Conservation (phyloP, 2,888 invertebrate species). For the Ormyrus pomaceus region DNA sequence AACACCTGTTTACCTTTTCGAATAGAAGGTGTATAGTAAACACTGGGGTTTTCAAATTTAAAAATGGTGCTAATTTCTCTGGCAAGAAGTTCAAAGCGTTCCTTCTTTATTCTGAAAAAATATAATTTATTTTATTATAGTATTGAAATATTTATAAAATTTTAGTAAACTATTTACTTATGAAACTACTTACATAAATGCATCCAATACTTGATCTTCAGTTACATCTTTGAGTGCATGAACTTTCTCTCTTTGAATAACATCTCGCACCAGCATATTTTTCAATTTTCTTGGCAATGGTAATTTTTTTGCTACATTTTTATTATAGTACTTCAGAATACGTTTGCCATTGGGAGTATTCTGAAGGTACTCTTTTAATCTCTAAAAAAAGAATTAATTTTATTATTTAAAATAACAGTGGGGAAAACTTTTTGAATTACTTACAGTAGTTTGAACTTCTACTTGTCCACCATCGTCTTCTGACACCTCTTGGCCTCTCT, state of each 20-base stretch:
- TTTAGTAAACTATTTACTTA: not conserved
- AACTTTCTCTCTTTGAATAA: constrained; percentile 6
- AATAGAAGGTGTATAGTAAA: constrained; percentile 6
- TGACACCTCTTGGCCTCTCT: no score
- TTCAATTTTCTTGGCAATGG: constrained; percentile 6
- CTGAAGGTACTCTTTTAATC: no score
- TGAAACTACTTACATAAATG: constrained; percentile 17
- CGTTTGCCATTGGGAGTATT: not conserved
- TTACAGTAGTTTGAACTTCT: no score
- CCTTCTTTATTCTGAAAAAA: constrained; percentile 14
- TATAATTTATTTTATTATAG: no score
- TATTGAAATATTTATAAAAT: not conserved
- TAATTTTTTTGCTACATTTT: not conserved
- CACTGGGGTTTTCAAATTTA: constrained; percentile 1
- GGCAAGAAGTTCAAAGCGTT: constrained; percentile 1
- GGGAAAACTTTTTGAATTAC: no score
- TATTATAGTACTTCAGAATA: constrained; percentile 2
- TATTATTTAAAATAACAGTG: no score
- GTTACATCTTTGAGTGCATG: not conserved
- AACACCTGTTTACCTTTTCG: constrained; percentile 3
- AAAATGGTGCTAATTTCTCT: constrained; percentile 20
- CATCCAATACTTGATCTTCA: not conserved
- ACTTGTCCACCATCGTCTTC: no score
- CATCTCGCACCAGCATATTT: not conserved
- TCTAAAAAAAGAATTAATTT: no score